phyloP scores from a whole-genome alignment of 2,797 vertebrate species.

The Melanogrammus aeglefinus region DNA sequence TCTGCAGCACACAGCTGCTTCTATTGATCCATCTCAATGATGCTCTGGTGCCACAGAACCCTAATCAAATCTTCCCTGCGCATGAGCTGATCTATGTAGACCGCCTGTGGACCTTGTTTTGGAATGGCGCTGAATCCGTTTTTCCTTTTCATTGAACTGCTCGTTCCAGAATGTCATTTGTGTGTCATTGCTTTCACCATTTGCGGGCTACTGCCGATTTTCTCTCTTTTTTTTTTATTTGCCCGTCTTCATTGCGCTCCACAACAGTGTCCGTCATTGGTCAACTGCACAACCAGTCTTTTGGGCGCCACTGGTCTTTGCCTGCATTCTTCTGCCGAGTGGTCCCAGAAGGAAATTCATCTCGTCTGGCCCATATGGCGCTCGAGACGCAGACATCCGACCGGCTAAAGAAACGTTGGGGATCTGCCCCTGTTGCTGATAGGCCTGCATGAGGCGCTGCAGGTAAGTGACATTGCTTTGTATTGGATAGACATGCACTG shows the following conservation, averaged over 20 bases:
- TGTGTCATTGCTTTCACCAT: neutral
- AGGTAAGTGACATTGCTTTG: slow-evolving; percentile 41
- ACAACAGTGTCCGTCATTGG: neutral
- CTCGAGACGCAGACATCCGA: slow-evolving; percentile 23
- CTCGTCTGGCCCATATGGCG: slow-evolving; percentile 15
- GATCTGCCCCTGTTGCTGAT: slow-evolving; percentile 25
- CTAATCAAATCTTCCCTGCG: slow-evolving; percentile 41
- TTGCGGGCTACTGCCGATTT: neutral
- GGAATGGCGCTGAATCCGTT: slow-evolving; percentile 20
- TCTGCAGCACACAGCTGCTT: slow-evolving; percentile 39
- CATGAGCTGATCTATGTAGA: slow-evolving; percentile 22
- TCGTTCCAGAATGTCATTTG: slow-evolving; percentile 10
- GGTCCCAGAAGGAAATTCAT: slow-evolving; percentile 41
- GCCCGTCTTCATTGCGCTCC: slow-evolving; percentile 7
- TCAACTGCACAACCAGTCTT: neutral
- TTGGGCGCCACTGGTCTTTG: slow-evolving; percentile 27
- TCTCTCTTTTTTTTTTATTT: neutral
- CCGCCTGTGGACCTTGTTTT: slow-evolving; percentile 4
- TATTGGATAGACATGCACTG: slow-evolving; percentile 21
- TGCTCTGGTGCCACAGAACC: slow-evolving; percentile 31
- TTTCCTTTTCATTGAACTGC: slow-evolving; percentile 9
- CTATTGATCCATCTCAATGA: slow-evolving; percentile 50
- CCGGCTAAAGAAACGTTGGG: slow-evolving; percentile 25
- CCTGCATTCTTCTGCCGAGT: neutral
- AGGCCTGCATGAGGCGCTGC: slow-evolving; percentile 27